These are phyloP conservation scores for Sebastes miniatus DNA, from an alignment of 2,797 vertebrate genomes.

Conservation along the genomic window DNA sequence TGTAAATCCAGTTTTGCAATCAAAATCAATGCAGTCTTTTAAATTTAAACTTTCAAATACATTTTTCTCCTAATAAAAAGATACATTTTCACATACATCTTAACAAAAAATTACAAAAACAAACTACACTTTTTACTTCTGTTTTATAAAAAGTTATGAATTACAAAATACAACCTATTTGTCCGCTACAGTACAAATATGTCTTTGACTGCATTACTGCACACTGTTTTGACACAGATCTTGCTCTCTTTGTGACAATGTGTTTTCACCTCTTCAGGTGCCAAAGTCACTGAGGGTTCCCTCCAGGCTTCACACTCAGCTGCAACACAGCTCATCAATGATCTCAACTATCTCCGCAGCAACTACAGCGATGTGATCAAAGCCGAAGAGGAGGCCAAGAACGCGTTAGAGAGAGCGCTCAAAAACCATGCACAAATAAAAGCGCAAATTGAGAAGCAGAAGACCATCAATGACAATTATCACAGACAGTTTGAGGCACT, in stretches of 20 bases:
- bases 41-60: too few relatives aligned
- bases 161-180: background rate
- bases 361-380: conserved; percentile 49
- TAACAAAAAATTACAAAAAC: background rate
- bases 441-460: conserved; percentile 11
- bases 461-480: conserved; percentile 1
- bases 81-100: background rate
- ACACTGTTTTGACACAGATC: background rate
- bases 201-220: background rate
- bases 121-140: background rate
- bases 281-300: conserved; percentile 25
- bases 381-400: conserved; percentile 31
- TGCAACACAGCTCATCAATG: conserved; percentile 19
- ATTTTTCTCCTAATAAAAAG: background rate
- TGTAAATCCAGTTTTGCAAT: background rate
- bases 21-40: too few relatives aligned
- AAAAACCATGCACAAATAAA: conserved; percentile 4
- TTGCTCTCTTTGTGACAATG: too few relatives aligned
- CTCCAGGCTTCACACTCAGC: conserved; percentile 9
- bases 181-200: background rate
- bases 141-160: background rate
- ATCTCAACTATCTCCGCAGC: conserved; percentile 22
- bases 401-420: background rate
- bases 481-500: conserved; percentile 29
- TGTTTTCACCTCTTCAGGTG: conserved; percentile 40